Evolutionary conservation across 2,888 invertebrate species (phyloP), one percentile per base, ranked within the genome.

Genomic region (Ophioninae sp.): DNA sequence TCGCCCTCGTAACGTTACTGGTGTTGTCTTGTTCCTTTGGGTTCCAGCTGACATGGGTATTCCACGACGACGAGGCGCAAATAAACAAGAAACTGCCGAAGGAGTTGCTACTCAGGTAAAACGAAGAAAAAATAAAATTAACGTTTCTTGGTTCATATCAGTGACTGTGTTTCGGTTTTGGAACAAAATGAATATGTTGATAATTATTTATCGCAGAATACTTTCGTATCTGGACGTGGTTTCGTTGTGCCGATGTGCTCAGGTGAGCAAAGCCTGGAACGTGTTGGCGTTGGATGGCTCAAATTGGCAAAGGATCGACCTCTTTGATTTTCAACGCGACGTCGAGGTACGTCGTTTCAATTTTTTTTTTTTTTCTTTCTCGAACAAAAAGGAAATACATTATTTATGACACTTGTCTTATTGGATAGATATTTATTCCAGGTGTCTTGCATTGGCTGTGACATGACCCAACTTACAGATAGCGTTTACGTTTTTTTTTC

Each of bases 271-370:
- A 94, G 95, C 96, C 93, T 99, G 99, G 99, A 99, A 99, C 93
- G 95, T 98, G 78, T 94, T 99, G 88, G 99, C 99, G 20, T 94
- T 99, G 88, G 99, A 99, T 93, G 99, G 99, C 78, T 99, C 99
- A 90, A 99, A 99, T 93, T 99, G 99, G 99, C 99, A 99, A 93
- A 95, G 98, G 93, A 99, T 99, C 92, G 99, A 99, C 93, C 94
- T 99, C 72, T 99, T 99, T 94, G 97, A 98, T 93, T 99, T 99
- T 93, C 99, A 99, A 93, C 96, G 96, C 90, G 99, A 99, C 94
- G 98, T 99, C 81, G 98, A 99, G 96, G 99, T 99, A 93, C 74
- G 79, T 63, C 10, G 39, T 41, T 41, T 7, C 23, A 8, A 68
- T 44, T 20, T n/a, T 56, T 22, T 8, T n/a, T 22, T 39, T 10